Evolutionary conservation across 2,888 invertebrate genomes (phyloP).

Genomic region (Sinohyriopsis cumingii): DNA sequence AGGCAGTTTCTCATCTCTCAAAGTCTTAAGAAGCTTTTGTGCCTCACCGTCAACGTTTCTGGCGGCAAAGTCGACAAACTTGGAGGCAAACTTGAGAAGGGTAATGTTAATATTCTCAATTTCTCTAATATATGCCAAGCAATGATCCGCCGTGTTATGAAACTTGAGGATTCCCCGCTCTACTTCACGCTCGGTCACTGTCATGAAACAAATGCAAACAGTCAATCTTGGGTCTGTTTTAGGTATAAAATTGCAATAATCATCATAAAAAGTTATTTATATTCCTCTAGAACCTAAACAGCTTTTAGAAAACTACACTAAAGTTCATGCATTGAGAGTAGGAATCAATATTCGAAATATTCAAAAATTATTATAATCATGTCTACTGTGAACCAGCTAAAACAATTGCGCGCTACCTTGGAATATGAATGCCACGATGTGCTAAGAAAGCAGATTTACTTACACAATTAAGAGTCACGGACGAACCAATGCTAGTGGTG

Average conservation of each 20-base stretch:
- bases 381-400: too few relatives aligned
- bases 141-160: conserved; percentile 95
- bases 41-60: conserved; percentile 91
- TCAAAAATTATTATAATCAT: too few relatives aligned
- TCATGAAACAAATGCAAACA: conserved; percentile 9
- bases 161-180: conserved; percentile 95
- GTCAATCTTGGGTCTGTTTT: background rate
- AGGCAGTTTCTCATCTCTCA: conserved; percentile 91
- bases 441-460: too few relatives aligned
- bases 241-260: background rate
- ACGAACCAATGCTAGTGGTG: too few relatives aligned
- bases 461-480: too few relatives aligned
- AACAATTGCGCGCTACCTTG: too few relatives aligned
- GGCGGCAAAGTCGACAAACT: conserved; percentile 92
- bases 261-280: too few relatives aligned
- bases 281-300: too few relatives aligned
- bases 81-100: conserved; percentile 85
- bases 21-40: conserved; percentile 86
- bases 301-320: too few relatives aligned
- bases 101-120: conserved; percentile 98
- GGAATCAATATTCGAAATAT: too few relatives aligned
- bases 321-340: too few relatives aligned
- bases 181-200: conserved; percentile 98
- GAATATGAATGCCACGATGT: too few relatives aligned
- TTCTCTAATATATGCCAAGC: conserved; percentile 91